Evolutionary conservation across 1,140 invertebrate species (phyloP).

Genomic region (Gryllus bimaculatus): DNA sequence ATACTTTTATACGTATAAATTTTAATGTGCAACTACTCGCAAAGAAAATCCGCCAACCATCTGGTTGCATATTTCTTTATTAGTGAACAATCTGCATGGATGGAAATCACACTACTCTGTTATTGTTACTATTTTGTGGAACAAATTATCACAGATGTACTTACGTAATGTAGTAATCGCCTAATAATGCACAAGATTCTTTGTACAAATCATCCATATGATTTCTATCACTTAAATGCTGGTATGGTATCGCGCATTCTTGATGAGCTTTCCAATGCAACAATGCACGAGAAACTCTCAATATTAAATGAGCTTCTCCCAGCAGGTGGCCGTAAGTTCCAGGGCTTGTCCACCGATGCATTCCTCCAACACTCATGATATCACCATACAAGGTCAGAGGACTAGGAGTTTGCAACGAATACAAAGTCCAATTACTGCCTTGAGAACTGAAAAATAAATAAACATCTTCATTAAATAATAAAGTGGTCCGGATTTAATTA

Average conservation of each 20-base stretch:
- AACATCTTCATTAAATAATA: slow-evolving; percentile 17
- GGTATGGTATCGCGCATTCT: not conserved
- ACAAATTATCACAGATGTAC: slow-evolving; percentile 25
- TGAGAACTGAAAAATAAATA: slow-evolving; percentile 18
- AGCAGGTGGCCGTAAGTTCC: slow-evolving; percentile 54
- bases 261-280: slow-evolving; percentile 10
- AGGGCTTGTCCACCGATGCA: slow-evolving; percentile 48
- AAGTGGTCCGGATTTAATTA: too few species aligned
- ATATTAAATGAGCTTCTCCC: slow-evolving; percentile 53
- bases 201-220: slow-evolving; percentile 41
- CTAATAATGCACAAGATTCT: slow-evolving; percentile 50
- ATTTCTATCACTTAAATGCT: slow-evolving; percentile 24
- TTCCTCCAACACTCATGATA: slow-evolving; percentile 52
- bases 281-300: slow-evolving; percentile 32
- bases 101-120: too few species aligned
- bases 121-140: too few species aligned
- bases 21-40: too few species aligned
- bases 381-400: slow-evolving; percentile 52
- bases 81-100: too few species aligned
- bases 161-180: slow-evolving; percentile 52
- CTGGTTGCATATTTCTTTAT: too few species aligned
- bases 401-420: slow-evolving; percentile 50
- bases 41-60: too few species aligned
- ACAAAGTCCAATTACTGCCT: slow-evolving; percentile 48
- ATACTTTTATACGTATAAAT: too few species aligned